Evolutionary conservation across 2,888 invertebrate species (phyloP).

Genomic region (Cryptocheilus praepositus): DNA sequence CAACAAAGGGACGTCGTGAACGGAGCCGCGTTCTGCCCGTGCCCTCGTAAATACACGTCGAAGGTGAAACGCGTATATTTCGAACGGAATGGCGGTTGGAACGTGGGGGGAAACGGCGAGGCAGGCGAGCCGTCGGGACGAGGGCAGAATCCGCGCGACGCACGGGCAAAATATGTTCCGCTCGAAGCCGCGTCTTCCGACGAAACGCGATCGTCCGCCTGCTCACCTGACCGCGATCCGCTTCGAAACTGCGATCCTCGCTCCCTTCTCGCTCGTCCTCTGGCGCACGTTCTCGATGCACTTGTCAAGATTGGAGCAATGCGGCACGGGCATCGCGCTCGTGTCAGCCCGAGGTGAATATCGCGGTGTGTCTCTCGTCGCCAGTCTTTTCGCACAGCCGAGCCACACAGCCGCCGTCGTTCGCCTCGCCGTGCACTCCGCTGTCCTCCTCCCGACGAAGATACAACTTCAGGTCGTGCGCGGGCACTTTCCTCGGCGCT

Average conservation of each 20-base stretch:
- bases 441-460: too few relatives aligned
- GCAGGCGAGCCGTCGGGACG: too few relatives aligned
- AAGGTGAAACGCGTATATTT: constrained; percentile 36
- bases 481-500: neutral
- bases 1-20: constrained; percentile 44
- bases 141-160: too few relatives aligned
- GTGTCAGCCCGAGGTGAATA: constrained; percentile 32
- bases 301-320: constrained; percentile 53
- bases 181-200: too few relatives aligned
- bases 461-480: neutral
- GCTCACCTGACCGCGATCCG: constrained; percentile 43
- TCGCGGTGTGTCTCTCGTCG: neutral
- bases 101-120: constrained; percentile 4
- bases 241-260: constrained; percentile 26
- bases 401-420: too few relatives aligned
- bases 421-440: too few relatives aligned
- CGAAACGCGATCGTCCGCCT: neutral
- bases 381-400: too few relatives aligned
- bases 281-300: constrained; percentile 40
- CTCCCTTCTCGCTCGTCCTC: constrained; percentile 21
- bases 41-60: constrained; percentile 35
- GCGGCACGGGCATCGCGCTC: constrained; percentile 65
- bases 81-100: constrained; percentile 38
- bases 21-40: constrained; percentile 8
- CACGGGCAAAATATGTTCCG: too few relatives aligned